Evolutionary conservation across 1,140 invertebrate species (phyloP).

Genomic region (Pristionchus pacificus): DNA sequence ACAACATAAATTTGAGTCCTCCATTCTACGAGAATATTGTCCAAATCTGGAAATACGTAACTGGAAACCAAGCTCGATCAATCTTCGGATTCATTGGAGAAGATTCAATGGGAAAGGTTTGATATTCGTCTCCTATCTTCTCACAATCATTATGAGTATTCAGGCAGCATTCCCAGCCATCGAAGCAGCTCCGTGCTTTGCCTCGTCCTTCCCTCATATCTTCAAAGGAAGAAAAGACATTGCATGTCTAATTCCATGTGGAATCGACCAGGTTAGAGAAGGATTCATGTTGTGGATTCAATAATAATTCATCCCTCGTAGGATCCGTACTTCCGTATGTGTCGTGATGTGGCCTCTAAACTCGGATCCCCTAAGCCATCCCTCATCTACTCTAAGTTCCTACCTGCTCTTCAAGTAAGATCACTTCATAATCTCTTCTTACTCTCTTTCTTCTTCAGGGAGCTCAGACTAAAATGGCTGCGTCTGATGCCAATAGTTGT

Average conservation of each 20-base stretch:
- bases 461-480: slow-evolving; percentile 95
- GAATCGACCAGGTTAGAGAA: slow-evolving; percentile 97
- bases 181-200: slow-evolving; percentile 90
- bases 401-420: slow-evolving; percentile 72
- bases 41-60: slow-evolving; percentile 84
- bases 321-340: slow-evolving; percentile 98
- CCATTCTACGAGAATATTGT: slow-evolving; percentile 88
- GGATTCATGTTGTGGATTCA: no score
- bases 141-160: no score
- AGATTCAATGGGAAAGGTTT: slow-evolving; percentile 84
- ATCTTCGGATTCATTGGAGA: slow-evolving; percentile 97
- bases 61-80: slow-evolving; percentile 83
- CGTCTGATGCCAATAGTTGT: slow-evolving; percentile 85
- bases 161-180: slow-evolving; percentile 85
- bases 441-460: slow-evolving; percentile 67
- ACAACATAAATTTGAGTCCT: slow-evolving; percentile 66
- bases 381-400: slow-evolving; percentile 85
- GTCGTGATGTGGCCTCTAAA: slow-evolving; percentile 86
- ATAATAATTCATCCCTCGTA: no score
- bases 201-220: slow-evolving; percentile 89
- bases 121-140: no score
- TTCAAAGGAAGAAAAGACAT: slow-evolving; percentile 76
- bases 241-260: slow-evolving; percentile 91
- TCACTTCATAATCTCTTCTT: neutral
- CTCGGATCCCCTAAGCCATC: slow-evolving; percentile 84